Conservation (phyloP, 2,113 vertebrate genomes). For the Atractosteus spatula region DNA sequence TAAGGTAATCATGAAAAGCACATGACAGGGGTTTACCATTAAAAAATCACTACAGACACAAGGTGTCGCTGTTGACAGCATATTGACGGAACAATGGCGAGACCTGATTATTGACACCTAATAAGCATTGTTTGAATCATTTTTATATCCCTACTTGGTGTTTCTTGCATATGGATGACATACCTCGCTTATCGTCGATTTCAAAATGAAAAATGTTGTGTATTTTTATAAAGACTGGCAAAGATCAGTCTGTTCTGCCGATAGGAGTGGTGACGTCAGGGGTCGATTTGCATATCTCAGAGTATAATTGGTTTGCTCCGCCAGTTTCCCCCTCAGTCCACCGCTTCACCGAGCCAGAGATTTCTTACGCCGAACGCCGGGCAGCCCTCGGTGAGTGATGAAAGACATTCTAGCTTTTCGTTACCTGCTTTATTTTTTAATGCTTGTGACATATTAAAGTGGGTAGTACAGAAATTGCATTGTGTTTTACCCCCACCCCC, state of each 20-base stretch:
- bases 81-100: not conserved
- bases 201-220: too few relatives aligned
- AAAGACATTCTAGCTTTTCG: not conserved
- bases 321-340: constrained; percentile 2
- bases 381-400: constrained; percentile 32
- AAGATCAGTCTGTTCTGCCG: not conserved
- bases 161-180: too few relatives aligned
- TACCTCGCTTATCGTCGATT: too few relatives aligned
- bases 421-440: not conserved
- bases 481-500: too few relatives aligned
- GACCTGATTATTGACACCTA: too few relatives aligned
- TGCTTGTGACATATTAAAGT: too few relatives aligned
- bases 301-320: constrained; percentile 41
- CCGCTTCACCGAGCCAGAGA: constrained; percentile 1
- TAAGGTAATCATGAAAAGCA: too few relatives aligned
- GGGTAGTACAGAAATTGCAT: too few relatives aligned
- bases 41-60: constrained; percentile 26
- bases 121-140: too few relatives aligned
- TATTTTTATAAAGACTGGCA: too few relatives aligned
- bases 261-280: constrained; percentile 31
- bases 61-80: constrained; percentile 31
- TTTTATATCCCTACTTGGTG: too few relatives aligned
- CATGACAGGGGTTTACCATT: too few relatives aligned
- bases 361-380: not conserved
- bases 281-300: constrained; percentile 48